Base-by-base conservation (phyloP, 2,113 vertebrate genomes). In the Kryptolebias marmoratus region DNA sequence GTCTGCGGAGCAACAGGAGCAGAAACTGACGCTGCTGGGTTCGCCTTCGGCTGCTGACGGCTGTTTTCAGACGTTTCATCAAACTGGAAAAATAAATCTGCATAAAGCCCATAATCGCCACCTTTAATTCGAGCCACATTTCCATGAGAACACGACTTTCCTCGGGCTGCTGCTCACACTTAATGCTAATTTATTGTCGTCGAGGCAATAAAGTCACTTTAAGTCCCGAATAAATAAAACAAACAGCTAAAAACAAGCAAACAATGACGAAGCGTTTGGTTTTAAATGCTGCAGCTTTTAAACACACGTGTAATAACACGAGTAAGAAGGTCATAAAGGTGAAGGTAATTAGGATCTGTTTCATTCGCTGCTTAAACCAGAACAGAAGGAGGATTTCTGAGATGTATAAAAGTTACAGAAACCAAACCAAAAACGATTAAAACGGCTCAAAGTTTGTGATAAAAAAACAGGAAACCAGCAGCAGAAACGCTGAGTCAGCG, bases 101-200 rank as follows among this genome's bases (percentile, higher is more conserved):
- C 54, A 50, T 57, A 52, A 70, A 45, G 53, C 64, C 31, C 47
- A 32, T 66, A 45, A 80, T 57, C 62, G 48, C 50, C 57, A 57
- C 18, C 62, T 44, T 64, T 62, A 44, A 39, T 71, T 76, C 36
- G 16, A 18, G 50, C 71, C 57, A 42, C 36, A 64, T 68, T 36
- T 45, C 12, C 71, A 61, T 28, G 75, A 75, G 39, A 4, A 60
- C 55, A 48, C 62, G 66, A 27, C 55, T 49, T 60, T 49, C 69
- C 77, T 81, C 65, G 0, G 86, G 31, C 14, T 70, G 62, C 36
- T 3, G 31, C 31, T 32, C 45, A 16, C 62, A 45, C 49, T 66
- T 39, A 27, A 68, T 77, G 16, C 57, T 45, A 72, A 76, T 62
- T 31, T 45, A 71, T 82, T 77, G 70, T 2, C 30, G 68, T 81